Conservation (phyloP, 2,888 invertebrate species). For the Julus scanicus region DNA sequence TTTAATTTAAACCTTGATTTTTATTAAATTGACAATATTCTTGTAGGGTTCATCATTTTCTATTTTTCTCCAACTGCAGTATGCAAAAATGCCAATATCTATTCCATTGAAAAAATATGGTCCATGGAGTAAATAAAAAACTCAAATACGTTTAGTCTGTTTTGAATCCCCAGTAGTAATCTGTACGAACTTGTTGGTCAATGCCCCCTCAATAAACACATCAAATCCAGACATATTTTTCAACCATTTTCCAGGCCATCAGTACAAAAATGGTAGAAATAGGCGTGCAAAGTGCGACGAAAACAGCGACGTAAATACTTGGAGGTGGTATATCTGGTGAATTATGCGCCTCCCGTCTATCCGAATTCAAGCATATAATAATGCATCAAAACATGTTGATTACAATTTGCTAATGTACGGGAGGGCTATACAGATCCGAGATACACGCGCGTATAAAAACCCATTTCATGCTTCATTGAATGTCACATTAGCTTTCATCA, state of each 20-base stretch:
- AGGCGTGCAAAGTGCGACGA: neutral
- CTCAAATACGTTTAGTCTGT: neutral
- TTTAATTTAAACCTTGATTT: too few species aligned
- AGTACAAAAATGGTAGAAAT: neutral
- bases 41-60: too few species aligned
- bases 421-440: neutral
- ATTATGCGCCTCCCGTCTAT: constrained; percentile 7
- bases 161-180: neutral
- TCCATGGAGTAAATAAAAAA: neutral
- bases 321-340: constrained; percentile 16
- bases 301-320: neutral
- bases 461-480: constrained; percentile 36
- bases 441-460: constrained; percentile 13
- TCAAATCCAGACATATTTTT: constrained; percentile 8
- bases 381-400: constrained; percentile 42
- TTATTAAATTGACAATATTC: too few species aligned
- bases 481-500: constrained; percentile 42
- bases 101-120: too few species aligned
- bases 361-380: constrained; percentile 42
- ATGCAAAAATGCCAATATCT: too few species aligned
- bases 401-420: constrained; percentile 36
- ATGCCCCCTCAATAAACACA: neutral
- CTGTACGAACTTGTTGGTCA: neutral
- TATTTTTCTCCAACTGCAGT: too few species aligned
- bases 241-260: constrained; percentile 5